A percentile compares a stretch with the other conserved stretches of the same genome.
phyloP scores from a whole-genome alignment of 2,113 vertebrate genomes.

The Psittacula cyanocephala region DNA sequence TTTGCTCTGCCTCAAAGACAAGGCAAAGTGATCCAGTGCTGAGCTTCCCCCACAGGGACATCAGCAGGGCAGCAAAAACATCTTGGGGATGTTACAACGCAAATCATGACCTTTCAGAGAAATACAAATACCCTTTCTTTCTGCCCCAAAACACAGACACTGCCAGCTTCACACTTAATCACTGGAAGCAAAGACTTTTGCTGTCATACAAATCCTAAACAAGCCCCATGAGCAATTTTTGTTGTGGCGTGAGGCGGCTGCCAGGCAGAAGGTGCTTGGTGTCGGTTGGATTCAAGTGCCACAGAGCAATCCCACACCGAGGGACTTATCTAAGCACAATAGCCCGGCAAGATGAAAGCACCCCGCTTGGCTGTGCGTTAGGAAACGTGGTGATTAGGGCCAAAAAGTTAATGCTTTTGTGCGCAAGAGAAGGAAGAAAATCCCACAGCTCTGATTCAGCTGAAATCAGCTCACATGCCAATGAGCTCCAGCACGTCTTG shows the following conservation, averaged over 20 bases:
- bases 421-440: neutral
- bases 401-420: neutral
- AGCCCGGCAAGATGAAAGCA: neutral
- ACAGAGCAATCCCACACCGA: neutral
- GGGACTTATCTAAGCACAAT: neutral
- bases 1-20: neutral
- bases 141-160: rapidly evolving
- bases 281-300: neutral
- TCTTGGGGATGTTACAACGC: neutral
- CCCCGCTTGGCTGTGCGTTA: rapidly evolving
- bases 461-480: neutral
- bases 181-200: neutral
- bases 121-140: neutral
- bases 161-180: neutral
- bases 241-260: neutral
- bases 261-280: neutral
- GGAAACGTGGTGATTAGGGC: neutral
- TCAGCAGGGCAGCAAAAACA: neutral
- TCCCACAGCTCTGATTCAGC: neutral
- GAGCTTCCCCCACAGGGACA: neutral
- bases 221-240: neutral
- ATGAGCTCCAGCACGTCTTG: neutral
- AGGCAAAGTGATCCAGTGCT: neutral
- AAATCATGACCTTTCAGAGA: neutral
- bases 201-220: neutral